Evolutionary conservation across 92 coral and sea anemone genomes (phyloP).

Genomic region (Paragorgia papillata): DNA sequence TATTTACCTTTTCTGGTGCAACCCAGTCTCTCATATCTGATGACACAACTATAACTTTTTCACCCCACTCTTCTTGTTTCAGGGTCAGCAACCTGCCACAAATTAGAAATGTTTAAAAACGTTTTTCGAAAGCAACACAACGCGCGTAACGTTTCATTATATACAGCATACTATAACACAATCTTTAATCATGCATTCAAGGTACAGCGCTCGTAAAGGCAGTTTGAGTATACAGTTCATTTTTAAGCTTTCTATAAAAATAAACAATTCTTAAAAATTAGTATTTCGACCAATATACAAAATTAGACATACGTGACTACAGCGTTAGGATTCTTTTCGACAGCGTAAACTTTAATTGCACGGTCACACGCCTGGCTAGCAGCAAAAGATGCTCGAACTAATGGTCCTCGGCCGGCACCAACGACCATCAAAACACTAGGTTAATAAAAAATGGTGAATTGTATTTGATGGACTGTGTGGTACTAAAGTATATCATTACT

Average conservation of each 20-base stretch:
- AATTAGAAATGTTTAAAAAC: too few relatives aligned
- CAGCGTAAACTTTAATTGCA: constrained; percentile 81
- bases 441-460: not conserved
- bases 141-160: too few relatives aligned
- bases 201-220: too few relatives aligned
- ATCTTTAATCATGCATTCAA: too few relatives aligned
- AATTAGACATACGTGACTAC: constrained; percentile 93
- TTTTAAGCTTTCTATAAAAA: too few relatives aligned
- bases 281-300: too few relatives aligned
- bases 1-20: constrained; percentile 90
- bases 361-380: constrained; percentile 85
- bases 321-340: constrained; percentile 98
- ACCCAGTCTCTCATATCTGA: constrained; percentile 99
- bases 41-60: constrained; percentile 90
- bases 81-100: constrained; percentile 73
- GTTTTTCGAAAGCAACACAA: too few relatives aligned
- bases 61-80: constrained; percentile 93
- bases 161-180: too few relatives aligned
- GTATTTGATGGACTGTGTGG: too few relatives aligned
- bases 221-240: too few relatives aligned
- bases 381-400: constrained; percentile 87
- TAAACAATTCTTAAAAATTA: too few relatives aligned
- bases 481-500: not conserved
- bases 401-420: constrained; percentile 97
- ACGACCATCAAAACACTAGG: constrained; percentile 93